A percentile compares a stretch with the other conserved stretches of the same genome.
Conservation (phyloP, 2,797 vertebrate species). For the Craterocephalus amniculus region DNA sequence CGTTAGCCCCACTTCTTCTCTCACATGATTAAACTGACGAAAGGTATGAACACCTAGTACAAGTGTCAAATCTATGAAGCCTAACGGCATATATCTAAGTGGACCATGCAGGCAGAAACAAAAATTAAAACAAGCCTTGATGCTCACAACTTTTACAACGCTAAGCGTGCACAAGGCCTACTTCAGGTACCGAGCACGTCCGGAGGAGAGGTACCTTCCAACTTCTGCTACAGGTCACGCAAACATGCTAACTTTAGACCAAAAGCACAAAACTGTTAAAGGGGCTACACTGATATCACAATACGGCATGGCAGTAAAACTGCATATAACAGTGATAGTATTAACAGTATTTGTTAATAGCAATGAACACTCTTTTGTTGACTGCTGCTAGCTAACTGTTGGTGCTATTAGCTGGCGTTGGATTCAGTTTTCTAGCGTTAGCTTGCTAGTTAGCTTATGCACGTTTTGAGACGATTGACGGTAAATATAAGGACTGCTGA, state of each 20-base stretch:
- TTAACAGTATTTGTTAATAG: conserved; percentile 3
- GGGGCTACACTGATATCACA: background rate
- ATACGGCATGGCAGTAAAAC: background rate
- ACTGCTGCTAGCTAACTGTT: conserved; percentile 66
- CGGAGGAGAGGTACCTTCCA: conserved; percentile 69
- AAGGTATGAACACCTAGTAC: background rate
- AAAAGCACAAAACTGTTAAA: conserved; percentile 17
- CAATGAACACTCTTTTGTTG: conserved; percentile 71
- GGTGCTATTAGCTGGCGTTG: conserved; percentile 62
- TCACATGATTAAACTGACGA: background rate
- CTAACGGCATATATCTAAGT: background rate
- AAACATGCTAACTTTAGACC: conserved; percentile 59
- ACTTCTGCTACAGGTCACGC: conserved; percentile 80
- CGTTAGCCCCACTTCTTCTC: conserved; percentile 52
- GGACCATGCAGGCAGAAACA: background rate
- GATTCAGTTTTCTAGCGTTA: conserved; percentile 57
- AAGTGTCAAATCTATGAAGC: background rate
- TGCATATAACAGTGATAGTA: background rate
- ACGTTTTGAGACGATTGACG: conserved; percentile 69
- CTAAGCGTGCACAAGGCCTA: conserved; percentile 75
- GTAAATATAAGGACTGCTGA: conserved; percentile 7
- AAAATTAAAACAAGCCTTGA: conserved; percentile 23
- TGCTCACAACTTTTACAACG: conserved; percentile 71
- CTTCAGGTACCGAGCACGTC: conserved; percentile 74
- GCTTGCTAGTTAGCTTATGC: conserved; percentile 72